These are phyloP conservation scores for Colistium nudipinnis DNA, from an alignment of 2,113 vertebrate genomes.

Conservation along the genomic window DNA sequence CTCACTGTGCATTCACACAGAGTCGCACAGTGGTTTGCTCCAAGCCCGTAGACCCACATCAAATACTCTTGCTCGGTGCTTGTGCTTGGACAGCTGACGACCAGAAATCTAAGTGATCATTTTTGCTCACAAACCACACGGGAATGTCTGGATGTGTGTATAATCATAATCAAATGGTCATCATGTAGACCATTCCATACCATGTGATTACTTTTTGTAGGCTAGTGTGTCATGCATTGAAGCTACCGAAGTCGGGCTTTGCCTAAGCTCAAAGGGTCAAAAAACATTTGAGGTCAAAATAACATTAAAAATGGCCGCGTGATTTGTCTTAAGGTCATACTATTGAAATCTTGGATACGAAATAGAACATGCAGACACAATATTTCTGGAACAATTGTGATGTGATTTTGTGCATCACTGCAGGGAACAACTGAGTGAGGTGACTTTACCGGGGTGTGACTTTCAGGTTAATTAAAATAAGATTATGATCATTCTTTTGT, in stretches of 20 bases:
- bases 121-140: constrained; percentile 63
- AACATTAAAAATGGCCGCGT: neutral
- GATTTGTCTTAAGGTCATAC: neutral
- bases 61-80: constrained; percentile 60
- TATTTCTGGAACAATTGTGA: neutral
- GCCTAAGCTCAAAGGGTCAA: too few relatives aligned
- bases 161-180: constrained; percentile 57
- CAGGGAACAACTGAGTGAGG: neutral
- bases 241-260: constrained; percentile 6
- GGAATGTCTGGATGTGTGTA: constrained; percentile 50
- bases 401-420: neutral
- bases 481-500: neutral
- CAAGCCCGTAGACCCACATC: constrained; percentile 73
- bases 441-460: neutral
- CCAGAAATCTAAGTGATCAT: constrained; percentile 64
- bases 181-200: constrained; percentile 71
- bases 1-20: constrained; percentile 62
- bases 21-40: constrained; percentile 54
- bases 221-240: constrained; percentile 64
- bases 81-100: constrained; percentile 64
- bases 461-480: neutral
- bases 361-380: neutral
- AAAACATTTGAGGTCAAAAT: neutral
- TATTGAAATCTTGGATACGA: neutral
- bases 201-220: constrained; percentile 49